Conservation (phyloP, 1,140 invertebrate genomes). For the Microplitis mediator region DNA sequence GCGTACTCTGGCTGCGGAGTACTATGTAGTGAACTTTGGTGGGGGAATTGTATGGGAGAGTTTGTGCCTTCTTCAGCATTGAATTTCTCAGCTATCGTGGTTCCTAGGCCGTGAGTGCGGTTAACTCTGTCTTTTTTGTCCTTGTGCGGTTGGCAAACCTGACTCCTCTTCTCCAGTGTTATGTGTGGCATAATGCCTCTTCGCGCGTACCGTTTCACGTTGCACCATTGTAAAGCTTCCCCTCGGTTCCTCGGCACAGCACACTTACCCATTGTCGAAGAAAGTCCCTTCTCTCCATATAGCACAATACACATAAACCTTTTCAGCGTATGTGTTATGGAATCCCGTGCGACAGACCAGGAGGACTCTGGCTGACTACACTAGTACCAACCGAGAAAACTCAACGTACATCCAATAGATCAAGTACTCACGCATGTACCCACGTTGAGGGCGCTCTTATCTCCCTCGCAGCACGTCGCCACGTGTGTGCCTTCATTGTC, state of each 20-base stretch:
- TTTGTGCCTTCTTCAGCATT: conserved; percentile 21
- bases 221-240: conserved; percentile 42
- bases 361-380: too few relatives aligned
- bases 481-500: conserved; percentile 1
- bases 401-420: background rate
- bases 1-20: conserved; percentile 10
- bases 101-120: too few relatives aligned
- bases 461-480: conserved; percentile 6
- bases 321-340: background rate
- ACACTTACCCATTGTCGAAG: conserved; percentile 44
- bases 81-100: conserved; percentile 5
- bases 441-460: conserved; percentile 5
- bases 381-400: too few relatives aligned
- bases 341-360: background rate
- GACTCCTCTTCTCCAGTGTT: background rate
- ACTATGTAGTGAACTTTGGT: background rate
- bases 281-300: conserved; percentile 31
- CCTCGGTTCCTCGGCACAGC: conserved; percentile 31
- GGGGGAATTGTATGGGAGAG: conserved; percentile 17
- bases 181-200: conserved; percentile 40
- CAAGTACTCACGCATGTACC: conserved; percentile 15
- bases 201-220: conserved; percentile 45
- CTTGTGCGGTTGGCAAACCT: conserved; percentile 4
- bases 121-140: too few relatives aligned
- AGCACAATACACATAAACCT: background rate